Base-by-base conservation (phyloP, 2,888 invertebrate species). In the Drosophila anomelani region DNA sequence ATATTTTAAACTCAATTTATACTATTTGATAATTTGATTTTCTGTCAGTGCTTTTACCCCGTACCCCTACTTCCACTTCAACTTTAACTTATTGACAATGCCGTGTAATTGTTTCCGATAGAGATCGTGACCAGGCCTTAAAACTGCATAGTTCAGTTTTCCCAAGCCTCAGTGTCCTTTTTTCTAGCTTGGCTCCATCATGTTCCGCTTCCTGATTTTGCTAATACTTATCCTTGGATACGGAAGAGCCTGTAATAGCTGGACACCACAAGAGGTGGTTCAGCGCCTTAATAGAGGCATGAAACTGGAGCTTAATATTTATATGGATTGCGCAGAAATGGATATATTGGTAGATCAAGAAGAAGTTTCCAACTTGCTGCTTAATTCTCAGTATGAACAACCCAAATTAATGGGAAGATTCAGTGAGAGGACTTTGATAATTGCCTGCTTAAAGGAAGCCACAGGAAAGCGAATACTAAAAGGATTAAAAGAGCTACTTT, bases 101-200 rank as follows among this genome's bases (percentile, higher is more conserved):
- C 55, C 39, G 36, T 70, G 46, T 75, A 73, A 75, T 80, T 73
- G 68, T 60, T 62, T 39, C 47, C 60, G 79, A 80, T 80, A 47
- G 49, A 20, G 41, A 75, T 83, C 69, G n/a, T 43, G n/a, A 34
- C 53, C 43, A 44, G 59, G 39, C 23, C 62, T 69, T 62, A 67
- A 76, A 81, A 68, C 34, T 46, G 20, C 54, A 38, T 63, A n/a
- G 0, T 34, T 58, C 8, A n/a, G 15, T 17, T 34, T 34, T 12
- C 43, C 39, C 38, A 17, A 15, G 38, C 20, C 9, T 12, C 58
- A 78, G 79, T 82, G 32, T 79, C 49, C 69, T 73, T 76, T 67
- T 39, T 23, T 29, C 58, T 2, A 39, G 43, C 46, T 46, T 23
- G 10, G 38, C 34, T 32, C 20, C 34, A 63, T 23, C 58, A 63